phyloP scores from a whole-genome alignment of 2,797 vertebrate species.

The Halcyon leucocephala region DNA sequence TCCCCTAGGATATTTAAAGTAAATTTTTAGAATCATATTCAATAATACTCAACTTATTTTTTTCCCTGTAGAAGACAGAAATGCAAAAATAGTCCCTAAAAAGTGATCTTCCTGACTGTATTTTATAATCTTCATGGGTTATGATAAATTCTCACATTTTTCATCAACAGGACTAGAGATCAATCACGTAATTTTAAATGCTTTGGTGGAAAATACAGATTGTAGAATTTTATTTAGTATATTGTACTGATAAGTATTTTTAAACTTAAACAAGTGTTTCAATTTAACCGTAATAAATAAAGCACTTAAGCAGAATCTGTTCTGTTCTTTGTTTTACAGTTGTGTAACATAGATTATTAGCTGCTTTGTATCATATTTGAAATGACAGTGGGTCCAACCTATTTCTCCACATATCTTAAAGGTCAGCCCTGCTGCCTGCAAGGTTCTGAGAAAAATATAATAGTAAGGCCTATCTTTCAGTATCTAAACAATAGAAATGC shows the following conservation, averaged over 20 bases:
- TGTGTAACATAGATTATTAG: not conserved
- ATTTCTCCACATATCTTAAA: not conserved
- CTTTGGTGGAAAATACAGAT: not conserved
- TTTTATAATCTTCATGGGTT: not conserved
- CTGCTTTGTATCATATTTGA: not conserved
- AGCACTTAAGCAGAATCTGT: not conserved
- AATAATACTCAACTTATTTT: not conserved
- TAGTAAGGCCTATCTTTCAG: not conserved
- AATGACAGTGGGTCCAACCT: not conserved
- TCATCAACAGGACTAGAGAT: not conserved
- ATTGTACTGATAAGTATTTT: not conserved
- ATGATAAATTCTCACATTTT: not conserved
- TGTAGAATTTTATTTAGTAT: not conserved
- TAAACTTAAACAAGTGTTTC: not conserved
- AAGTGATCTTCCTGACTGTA: not conserved
- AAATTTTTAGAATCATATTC: not conserved
- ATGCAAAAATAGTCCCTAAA: not conserved
- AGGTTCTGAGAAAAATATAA: not conserved
- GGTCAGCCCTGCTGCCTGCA: not conserved
- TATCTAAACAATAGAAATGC: not conserved
- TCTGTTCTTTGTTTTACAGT: not conserved
- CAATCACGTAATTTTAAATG: not conserved
- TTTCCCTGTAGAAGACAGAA: not conserved
- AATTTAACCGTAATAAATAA: not conserved
- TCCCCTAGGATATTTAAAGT: not conserved